These are phyloP conservation scores for Cyclina sinensis DNA, from an alignment of 1,140 invertebrate species.

Conservation along the genomic window DNA sequence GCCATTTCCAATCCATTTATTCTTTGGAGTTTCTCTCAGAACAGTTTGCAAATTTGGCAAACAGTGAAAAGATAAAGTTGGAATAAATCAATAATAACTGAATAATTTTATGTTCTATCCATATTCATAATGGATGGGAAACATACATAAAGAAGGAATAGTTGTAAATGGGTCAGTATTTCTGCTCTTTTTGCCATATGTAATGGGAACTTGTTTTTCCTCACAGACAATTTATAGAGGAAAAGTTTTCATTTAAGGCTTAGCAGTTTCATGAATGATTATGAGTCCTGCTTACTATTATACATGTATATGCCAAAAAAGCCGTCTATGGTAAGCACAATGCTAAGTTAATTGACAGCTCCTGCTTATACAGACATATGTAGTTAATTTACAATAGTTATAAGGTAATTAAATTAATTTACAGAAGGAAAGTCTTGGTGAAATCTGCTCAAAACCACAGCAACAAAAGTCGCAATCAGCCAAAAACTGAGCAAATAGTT, in stretches of 20 bases:
- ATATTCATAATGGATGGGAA: constrained; percentile 26
- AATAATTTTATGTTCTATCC: constrained; percentile 33
- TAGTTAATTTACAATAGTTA: too few species aligned
- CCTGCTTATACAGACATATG: too few species aligned
- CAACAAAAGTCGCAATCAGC: too few species aligned
- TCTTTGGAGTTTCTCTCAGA: neutral
- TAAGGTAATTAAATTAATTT: too few species aligned
- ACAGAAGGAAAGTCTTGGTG: too few species aligned
- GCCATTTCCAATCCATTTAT: constrained; percentile 8
- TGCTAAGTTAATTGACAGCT: too few species aligned
- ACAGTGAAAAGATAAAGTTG: constrained; percentile 30
- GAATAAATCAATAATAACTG: constrained; percentile 36
- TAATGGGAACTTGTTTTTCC: neutral
- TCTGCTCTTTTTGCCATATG: neutral
- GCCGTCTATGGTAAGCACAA: too few species aligned
- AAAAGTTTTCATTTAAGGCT: neutral
- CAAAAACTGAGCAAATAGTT: too few species aligned
- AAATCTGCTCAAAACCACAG: too few species aligned
- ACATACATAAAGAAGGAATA: neutral
- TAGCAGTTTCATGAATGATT: too few species aligned
- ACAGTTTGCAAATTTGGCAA: constrained; percentile 8
- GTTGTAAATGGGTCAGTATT: neutral
- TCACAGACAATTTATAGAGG: neutral
- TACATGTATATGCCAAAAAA: too few species aligned
- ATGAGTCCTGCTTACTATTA: too few species aligned